A percentile compares a stretch with the other conserved stretches of the same genome.
Evolutionary conservation across 2,113 vertebrate species (phyloP).

Genomic region (Benitochromis conjunctus): DNA sequence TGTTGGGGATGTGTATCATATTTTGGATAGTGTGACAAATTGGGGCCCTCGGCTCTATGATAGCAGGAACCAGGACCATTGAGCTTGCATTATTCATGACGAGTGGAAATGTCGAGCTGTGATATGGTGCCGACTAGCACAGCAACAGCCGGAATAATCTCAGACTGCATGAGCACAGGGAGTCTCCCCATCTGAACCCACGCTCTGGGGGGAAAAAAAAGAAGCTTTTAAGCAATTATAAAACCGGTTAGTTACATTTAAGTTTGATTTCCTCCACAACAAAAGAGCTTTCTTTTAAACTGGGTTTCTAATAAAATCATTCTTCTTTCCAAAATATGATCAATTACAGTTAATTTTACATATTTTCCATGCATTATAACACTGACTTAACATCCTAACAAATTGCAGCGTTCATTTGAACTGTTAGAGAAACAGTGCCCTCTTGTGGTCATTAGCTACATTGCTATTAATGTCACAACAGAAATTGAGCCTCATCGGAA

Average conservation of each 20-base stretch:
- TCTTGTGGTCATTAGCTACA: slow-evolving; percentile 10
- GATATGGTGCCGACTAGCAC: not conserved
- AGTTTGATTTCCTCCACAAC: not conserved
- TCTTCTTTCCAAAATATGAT: not conserved
- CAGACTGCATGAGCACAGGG: not conserved
- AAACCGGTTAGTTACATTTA: not conserved
- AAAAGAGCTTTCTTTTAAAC: not conserved
- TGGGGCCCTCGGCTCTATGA: slow-evolving; percentile 31
- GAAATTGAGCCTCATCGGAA: not conserved
- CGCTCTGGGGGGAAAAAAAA: rapidly evolving
- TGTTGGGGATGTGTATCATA: not conserved
- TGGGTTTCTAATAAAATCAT: not conserved
- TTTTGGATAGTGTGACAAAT: slow-evolving; percentile 36
- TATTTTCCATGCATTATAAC: not conserved
- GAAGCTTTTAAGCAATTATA: not conserved
- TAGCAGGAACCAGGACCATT: not conserved
- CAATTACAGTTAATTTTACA: not conserved
- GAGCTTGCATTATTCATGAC: slow-evolving; percentile 48
- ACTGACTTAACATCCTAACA: not conserved
- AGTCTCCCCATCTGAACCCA: not conserved
- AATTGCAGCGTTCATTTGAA: not conserved
- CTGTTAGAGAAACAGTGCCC: not conserved
- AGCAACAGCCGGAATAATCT: slow-evolving; percentile 10
- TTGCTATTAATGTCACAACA: not conserved
- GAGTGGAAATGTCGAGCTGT: not conserved